Base-by-base conservation (phyloP, 1,140 invertebrate genomes). In the Leguminivora glycinivorella region DNA sequence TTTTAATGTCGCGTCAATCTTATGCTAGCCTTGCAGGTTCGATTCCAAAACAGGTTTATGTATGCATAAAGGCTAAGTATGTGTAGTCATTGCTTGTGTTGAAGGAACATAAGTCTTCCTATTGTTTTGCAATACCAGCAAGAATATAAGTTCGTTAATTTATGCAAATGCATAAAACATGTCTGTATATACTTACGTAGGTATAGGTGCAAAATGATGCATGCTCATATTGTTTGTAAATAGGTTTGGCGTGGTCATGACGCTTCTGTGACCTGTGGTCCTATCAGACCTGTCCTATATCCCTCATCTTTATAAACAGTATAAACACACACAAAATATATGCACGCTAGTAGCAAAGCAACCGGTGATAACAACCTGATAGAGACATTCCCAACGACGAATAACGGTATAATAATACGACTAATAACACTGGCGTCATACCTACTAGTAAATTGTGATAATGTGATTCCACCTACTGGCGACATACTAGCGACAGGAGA, bases 81-180 rank as follows among this genome's bases (percentile, higher is more conserved):
- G 22, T 25, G 4, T 47, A 47, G n/a, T 47, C 7, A 47, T 19
- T 17, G n/a, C 14, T 47, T 17, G 43, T 24, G 29, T 60, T 60
- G 26, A 63, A 31, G 58, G 26, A 31, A 6, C 29, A 63, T 29
- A 4, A 63, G 58, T 63, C 25, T 26, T 17, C 25, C 25, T 29
- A 63, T 63, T 63, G 58, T 63, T 63, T 63, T 14, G 58, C 58
- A 63, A 63, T 29, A 63, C 25, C 17, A 63, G 26, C n/a, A 63
- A 31, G 58, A 17, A 34, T 63, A 63, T 29, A 52, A 52, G 47
- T 52, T 52, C 22, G 25, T 63, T 63, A 63, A 34, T 63, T 29
- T 63, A 63, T 63, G 58, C 26, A 31, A 63, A 63, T 63, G 58
- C 25, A 63, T 63, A 63, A 63, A 63, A 63, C 25, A 63, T 29